Conservation (phyloP, 2,888 invertebrate species). For the Diarsia brunnea region DNA sequence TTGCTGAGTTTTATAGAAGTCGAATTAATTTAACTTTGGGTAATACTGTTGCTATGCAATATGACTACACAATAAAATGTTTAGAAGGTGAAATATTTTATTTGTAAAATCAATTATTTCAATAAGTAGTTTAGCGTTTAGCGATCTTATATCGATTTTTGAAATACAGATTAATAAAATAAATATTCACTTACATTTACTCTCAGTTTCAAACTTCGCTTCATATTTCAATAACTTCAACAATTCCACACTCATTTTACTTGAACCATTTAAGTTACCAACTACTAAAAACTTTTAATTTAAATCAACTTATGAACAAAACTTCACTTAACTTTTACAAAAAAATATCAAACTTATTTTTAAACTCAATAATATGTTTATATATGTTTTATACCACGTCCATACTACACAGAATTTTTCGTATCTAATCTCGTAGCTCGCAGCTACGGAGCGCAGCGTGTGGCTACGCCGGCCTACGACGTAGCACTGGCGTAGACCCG, state of each 20-base stretch:
- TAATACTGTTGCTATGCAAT: neutral
- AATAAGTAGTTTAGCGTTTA: neutral
- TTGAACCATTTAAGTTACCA: conserved; percentile 63
- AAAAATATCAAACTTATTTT: conserved; percentile 28
- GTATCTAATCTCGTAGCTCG: conserved; percentile 75
- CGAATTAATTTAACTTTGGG: conserved; percentile 26
- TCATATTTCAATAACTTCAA: conserved; percentile 80
- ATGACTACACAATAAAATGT: neutral
- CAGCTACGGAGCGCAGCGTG: conserved; percentile 77
- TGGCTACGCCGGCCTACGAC: conserved; percentile 84
- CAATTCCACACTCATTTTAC: conserved; percentile 85
- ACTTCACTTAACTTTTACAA: conserved; percentile 55
- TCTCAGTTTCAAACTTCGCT: conserved; percentile 71
- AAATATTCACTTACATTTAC: conserved; percentile 75
- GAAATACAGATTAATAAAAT: conserved; percentile 25
- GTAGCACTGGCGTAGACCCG: conserved; percentile 83
- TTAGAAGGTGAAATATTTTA: neutral
- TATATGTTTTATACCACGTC: conserved; percentile 16
- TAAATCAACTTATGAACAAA: conserved; percentile 36
- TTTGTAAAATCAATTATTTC: neutral
- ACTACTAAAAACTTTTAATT: conserved; percentile 57
- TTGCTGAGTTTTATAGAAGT: conserved; percentile 24
- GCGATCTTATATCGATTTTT: neutral
- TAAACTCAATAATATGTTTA: conserved; percentile 19
- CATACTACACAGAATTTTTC: conserved; percentile 62